Evolutionary conservation across 2,888 invertebrate species (phyloP), one percentile per base, ranked within the genome.

Genomic region (Eristalis arbustorum): DNA sequence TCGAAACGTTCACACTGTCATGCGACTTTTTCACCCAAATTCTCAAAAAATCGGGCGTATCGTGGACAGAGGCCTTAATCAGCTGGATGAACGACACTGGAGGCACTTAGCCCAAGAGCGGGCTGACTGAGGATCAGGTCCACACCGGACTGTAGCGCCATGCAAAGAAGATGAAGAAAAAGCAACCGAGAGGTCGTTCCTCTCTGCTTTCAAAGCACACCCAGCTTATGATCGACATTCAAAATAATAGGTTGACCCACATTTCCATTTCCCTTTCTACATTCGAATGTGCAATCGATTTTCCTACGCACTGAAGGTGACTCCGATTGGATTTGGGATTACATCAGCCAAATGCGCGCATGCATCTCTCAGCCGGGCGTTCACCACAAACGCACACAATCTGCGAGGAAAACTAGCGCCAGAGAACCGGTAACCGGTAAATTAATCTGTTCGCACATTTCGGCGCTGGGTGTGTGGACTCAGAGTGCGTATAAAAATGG

Each of bases 341-440:
- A 49, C 49, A 49, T 49, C 49, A 49, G 49, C 49, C 49, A 49
- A 49, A 49, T 18, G 49, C 10, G n/a, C 3, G 49, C 6, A 6
- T 18, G 49, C 49, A 49, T 49, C 49, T 49, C 49, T 49, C 8
- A 49, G 18, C 1, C 49, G n/a, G 49, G 49, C 49, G 49, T 49
- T 49, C 49, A 49, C 49, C 14, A 42, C 28, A 28, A 28, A 28
- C 3, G 6, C 31, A 31, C 18, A 49, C 49, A 49, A 49, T 49
- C 49, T 42, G 49, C 49, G 49, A 22, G 49, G 49, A 49, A 18
- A 49, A 49, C 49, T 49, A 49, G 2, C 49, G 2, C n/a, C 49
- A 68, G 23, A 62, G 34, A 77, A 77, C 77, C 77, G 77, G 77
- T 77, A 77, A 42, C 22, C 22, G n/a, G n/a, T n/a, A 25, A 56